These are phyloP conservation scores for Zeugodacus cucurbitae DNA, from an alignment of 1,140 invertebrate genomes.

Conservation along the genomic window DNA sequence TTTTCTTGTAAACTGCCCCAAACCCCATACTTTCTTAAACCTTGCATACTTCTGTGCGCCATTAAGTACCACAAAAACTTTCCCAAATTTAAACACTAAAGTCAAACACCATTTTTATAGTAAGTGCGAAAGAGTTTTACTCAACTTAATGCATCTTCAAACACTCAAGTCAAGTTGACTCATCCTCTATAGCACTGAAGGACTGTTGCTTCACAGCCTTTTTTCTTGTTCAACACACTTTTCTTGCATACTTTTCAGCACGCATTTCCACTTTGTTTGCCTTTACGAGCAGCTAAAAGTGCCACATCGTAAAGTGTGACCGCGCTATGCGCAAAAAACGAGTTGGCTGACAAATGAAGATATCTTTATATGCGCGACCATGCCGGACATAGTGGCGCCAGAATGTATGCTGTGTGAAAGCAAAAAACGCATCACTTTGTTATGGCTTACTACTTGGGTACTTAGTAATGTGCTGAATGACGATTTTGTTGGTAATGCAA, in stretches of 20 bases:
- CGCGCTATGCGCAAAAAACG: neutral
- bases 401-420: neutral
- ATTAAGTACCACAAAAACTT: neutral
- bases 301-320: neutral
- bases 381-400: neutral
- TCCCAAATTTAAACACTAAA: neutral
- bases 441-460: neutral
- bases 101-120: neutral
- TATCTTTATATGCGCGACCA: neutral
- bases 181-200: neutral
- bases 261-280: neutral
- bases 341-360: neutral
- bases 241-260: constrained; percentile 11
- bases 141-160: neutral
- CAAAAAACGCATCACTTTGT: neutral
- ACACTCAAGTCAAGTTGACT: constrained; percentile 8
- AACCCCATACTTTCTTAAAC: neutral
- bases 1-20: no score
- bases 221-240: neutral
- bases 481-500: neutral
- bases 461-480: neutral
- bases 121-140: neutral
- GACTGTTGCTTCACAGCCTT: neutral
- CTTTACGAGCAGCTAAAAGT: constrained; percentile 6
- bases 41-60: neutral